Evolutionary conservation across 1,140 invertebrate genomes (phyloP).

Genomic region (Hylaeus anthracinus): DNA sequence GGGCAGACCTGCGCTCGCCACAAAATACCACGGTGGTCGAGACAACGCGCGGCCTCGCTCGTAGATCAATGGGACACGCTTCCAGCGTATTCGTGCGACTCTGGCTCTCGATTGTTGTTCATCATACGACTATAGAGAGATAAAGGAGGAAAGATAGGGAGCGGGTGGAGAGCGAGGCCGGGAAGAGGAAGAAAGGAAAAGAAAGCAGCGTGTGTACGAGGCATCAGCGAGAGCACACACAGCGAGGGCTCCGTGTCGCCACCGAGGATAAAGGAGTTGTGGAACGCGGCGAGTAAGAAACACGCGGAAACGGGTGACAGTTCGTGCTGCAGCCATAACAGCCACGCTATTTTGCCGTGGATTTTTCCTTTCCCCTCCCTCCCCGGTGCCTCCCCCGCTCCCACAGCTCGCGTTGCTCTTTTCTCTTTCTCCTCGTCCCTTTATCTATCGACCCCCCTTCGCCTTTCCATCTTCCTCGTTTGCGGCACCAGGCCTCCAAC

Average conservation of each 20-base stretch:
- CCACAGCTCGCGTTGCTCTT: background rate
- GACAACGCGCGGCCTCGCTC: slow-evolving; percentile 45
- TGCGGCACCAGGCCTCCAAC: slow-evolving; percentile 62
- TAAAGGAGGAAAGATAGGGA: slow-evolving; percentile 31
- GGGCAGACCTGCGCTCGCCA: background rate
- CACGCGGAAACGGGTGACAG: slow-evolving; percentile 80
- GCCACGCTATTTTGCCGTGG: slow-evolving; percentile 77
- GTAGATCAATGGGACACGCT: slow-evolving; percentile 68
- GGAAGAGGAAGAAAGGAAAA: slow-evolving; percentile 20
- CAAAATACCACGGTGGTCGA: slow-evolving; percentile 50
- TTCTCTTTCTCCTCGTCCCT: slow-evolving; percentile 8
- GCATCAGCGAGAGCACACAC: slow-evolving; percentile 54
- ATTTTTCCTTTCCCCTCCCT: slow-evolving; percentile 60
- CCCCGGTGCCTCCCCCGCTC: slow-evolving; percentile 12
- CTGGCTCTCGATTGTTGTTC: slow-evolving; percentile 61
- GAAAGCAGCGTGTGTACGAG: slow-evolving; percentile 39
- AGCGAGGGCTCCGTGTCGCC: slow-evolving; percentile 58
- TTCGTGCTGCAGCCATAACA: slow-evolving; percentile 77
- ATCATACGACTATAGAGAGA: slow-evolving; percentile 53
- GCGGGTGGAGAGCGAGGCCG: slow-evolving; percentile 5
- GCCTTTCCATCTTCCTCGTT: slow-evolving; percentile 53
- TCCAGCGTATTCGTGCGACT: slow-evolving; percentile 54
- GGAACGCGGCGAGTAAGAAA: slow-evolving; percentile 76
- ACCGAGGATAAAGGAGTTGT: slow-evolving; percentile 74
- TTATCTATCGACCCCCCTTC: slow-evolving; percentile 42